Conservation (phyloP, 2,797 vertebrate species). For the Sebastes reedi region DNA sequence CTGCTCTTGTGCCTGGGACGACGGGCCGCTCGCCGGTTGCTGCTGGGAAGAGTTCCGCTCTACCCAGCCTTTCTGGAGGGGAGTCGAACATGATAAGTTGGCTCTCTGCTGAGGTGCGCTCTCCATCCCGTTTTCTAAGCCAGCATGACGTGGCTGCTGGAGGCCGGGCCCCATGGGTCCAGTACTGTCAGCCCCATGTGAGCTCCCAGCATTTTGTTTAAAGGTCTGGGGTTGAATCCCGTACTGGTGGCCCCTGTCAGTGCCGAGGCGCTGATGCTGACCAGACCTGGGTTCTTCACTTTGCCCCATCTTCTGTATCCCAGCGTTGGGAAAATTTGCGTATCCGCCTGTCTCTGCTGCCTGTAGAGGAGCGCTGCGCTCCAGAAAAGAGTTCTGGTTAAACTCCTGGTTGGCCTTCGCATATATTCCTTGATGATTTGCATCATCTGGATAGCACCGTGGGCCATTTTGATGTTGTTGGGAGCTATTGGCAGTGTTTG, state of each 20-base stretch:
- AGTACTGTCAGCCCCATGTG: constrained; percentile 59
- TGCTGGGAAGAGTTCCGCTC: constrained; percentile 81
- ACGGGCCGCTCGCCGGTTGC: constrained; percentile 56
- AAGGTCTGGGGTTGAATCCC: constrained; percentile 62
- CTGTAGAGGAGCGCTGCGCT: constrained; percentile 71
- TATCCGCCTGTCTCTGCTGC: constrained; percentile 65
- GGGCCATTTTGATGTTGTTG: constrained; percentile 79
- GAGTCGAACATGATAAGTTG: constrained; percentile 57
- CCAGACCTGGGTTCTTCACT: constrained; percentile 61
- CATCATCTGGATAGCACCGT: constrained; percentile 78
- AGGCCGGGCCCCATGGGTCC: constrained; percentile 49
- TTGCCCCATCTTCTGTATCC: constrained; percentile 73
- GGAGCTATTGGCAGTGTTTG: constrained; percentile 77
- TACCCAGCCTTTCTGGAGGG: constrained; percentile 85
- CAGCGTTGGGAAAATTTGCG: constrained; percentile 69
- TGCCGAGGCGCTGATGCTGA: constrained; percentile 52
- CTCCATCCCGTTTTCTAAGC: constrained; percentile 69
- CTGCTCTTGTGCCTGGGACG: constrained; percentile 71
- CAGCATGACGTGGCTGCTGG: constrained; percentile 49
- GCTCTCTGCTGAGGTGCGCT: constrained; percentile 70
- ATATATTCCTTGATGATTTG: constrained; percentile 82
- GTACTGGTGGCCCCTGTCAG: constrained; percentile 78
- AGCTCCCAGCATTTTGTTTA: constrained; percentile 75
- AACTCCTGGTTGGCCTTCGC: constrained; percentile 82
- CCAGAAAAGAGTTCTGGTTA: constrained; percentile 82